A percentile compares a stretch with the other conserved stretches of the same genome.
Evolutionary conservation across 2,888 invertebrate genomes (phyloP).

Genomic region (Cerastoderma edule): DNA sequence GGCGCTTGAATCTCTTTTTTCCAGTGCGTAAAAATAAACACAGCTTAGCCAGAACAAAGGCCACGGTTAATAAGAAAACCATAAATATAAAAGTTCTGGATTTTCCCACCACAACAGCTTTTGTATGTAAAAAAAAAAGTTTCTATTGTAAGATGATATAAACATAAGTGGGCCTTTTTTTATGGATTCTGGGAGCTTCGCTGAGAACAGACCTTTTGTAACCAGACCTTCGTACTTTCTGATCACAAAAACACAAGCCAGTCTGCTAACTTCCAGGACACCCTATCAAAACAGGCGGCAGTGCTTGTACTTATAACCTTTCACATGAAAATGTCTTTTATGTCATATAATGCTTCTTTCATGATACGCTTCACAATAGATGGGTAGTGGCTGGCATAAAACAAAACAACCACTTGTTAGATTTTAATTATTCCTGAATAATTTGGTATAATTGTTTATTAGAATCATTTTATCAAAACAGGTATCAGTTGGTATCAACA

Average conservation of each 20-base stretch:
- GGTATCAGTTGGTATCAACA: too few relatives aligned
- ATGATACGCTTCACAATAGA: too few relatives aligned
- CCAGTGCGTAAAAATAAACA: slow-evolving; percentile 56
- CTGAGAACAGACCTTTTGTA: slow-evolving; percentile 2
- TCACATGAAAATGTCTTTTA: too few relatives aligned
- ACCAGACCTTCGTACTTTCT: slow-evolving; percentile 4
- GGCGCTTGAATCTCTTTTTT: slow-evolving; percentile 15
- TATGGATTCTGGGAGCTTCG: slow-evolving; percentile 17
- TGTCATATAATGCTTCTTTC: too few relatives aligned
- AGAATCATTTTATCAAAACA: too few relatives aligned
- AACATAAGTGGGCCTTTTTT: slow-evolving; percentile 19
- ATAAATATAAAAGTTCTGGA: slow-evolving; percentile 42
- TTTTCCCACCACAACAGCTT: slow-evolving; percentile 46
- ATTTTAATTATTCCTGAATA: too few relatives aligned
- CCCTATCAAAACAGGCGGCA: slow-evolving; percentile 7
- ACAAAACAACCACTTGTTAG: too few relatives aligned
- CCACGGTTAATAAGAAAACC: slow-evolving; percentile 53
- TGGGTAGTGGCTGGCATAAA: too few relatives aligned
- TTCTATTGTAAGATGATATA: slow-evolving; percentile 32
- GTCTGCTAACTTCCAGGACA: slow-evolving; percentile 1
- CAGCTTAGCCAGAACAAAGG: slow-evolving; percentile 53
- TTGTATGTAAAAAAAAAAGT: slow-evolving; percentile 20
- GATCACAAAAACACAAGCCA: slow-evolving; percentile 21
- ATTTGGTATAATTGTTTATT: too few relatives aligned
- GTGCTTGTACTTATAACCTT: too few relatives aligned